These are phyloP conservation scores for Capromys pilorides DNA, from an alignment of 2,797 vertebrate genomes.

Conservation along the genomic window DNA sequence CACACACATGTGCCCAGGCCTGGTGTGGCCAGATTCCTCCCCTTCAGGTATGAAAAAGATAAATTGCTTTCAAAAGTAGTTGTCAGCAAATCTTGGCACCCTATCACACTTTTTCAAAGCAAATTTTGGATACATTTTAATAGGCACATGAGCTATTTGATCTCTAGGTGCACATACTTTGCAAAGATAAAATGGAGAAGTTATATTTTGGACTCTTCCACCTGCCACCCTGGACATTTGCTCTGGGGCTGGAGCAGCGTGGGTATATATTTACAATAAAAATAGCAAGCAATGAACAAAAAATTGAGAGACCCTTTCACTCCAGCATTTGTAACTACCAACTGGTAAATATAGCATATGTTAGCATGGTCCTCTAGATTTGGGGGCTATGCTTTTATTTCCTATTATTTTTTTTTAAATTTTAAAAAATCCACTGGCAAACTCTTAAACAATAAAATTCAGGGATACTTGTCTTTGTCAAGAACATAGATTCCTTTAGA, in stretches of 20 bases:
- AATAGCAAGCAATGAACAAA: neutral
- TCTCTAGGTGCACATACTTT: neutral
- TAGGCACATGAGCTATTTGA: neutral
- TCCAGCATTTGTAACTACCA: neutral
- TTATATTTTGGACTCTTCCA: neutral
- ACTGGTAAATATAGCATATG: neutral
- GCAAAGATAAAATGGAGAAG: neutral
- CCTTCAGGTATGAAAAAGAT: neutral
- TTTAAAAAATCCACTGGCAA: slow-evolving; percentile 20
- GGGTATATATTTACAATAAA: neutral
- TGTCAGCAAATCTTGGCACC: neutral
- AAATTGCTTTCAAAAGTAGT: slow-evolving; percentile 4
- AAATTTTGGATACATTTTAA: neutral
- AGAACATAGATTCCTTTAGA: slow-evolving; percentile 58
- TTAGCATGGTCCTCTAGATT: neutral
- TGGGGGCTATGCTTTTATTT: neutral
- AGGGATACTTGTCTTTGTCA: slow-evolving; percentile 56
- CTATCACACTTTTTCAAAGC: neutral
- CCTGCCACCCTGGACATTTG: neutral
- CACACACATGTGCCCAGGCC: neutral
- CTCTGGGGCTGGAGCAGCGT: neutral
- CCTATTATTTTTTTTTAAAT: slow-evolving; percentile 47
- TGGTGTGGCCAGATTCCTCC: neutral
- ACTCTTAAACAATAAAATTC: slow-evolving; percentile 25
- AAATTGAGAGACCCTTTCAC: slow-evolving; percentile 18